phyloP scores from a whole-genome alignment of 2,888 invertebrate genomes.

The Orthonychiurus folsomi region DNA sequence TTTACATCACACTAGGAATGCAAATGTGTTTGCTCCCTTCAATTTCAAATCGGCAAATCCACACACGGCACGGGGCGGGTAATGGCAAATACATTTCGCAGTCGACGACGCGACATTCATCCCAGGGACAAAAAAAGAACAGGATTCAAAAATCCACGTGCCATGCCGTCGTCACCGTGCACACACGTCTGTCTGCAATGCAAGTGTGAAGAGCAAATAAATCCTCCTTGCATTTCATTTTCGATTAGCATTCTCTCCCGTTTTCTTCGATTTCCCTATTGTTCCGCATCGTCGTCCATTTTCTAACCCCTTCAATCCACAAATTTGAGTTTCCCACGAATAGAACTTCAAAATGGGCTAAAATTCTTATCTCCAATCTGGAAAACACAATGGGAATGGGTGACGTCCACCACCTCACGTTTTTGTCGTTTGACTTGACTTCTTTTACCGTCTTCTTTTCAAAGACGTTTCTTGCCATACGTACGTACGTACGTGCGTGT shows the following conservation, averaged over 20 bases:
- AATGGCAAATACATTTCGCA: no score
- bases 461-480: neutral
- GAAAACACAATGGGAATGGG: no score
- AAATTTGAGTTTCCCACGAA: no score
- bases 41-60: no score
- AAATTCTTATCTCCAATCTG: neutral
- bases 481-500: no score
- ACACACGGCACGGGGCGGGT: no score
- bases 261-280: constrained; percentile 8
- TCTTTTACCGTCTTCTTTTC: neutral
- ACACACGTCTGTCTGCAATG: neutral
- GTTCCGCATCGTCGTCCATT: no score
- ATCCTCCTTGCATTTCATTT: constrained; percentile 18
- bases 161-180: neutral
- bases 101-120: no score
- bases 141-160: neutral
- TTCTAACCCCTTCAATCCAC: no score
- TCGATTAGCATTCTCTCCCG: constrained; percentile 15
- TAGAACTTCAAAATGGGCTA: neutral
- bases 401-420: neutral
- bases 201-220: constrained; percentile 11
- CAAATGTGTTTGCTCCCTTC: neutral
- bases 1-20: neutral
- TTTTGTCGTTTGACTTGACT: neutral
- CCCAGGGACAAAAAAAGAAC: no score